Evolutionary conservation across 2,888 invertebrate species (phyloP), one percentile per base, ranked within the genome.

Genomic region (Agrochola circellaris): DNA sequence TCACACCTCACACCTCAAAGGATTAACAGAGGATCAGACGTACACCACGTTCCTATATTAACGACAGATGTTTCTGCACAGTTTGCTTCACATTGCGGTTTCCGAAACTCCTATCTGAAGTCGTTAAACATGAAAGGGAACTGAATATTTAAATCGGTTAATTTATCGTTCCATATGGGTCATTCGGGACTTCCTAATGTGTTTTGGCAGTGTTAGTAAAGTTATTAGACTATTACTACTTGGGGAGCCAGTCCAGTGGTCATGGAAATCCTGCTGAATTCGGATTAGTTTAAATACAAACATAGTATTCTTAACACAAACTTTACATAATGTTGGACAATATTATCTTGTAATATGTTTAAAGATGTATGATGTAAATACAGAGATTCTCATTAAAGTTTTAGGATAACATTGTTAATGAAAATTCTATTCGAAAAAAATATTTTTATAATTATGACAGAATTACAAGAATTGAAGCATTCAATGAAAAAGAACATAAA

Each of bases 281-380:
- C 20, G n/a, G 20, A 20, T 69, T 30, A 76, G 42, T 76, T 76
- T 64, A 56, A 68, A 68, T 48, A 66, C 66, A n/a, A 60, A 76
- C 54, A 56, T 51, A 66, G 65, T 66, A 61, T 20, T 42, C 45
- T 45, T 70, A 1, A 48, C 2, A 51, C 38, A 15, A 76, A 51
- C 30, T 30, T 15, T 38, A 30, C 23, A 34, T 51, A n/a, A 20
- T 26, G 23, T 17, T 51, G 30, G 17, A 30, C 23, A 48, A 9
- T 38, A 42, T n/a, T 30, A 11, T 38, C 11, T 23, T 20, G 45
- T 45, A 20, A 30, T 30, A 38, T 13, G 42, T 26, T 23, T 30
- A 45, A 11, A 58, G 15, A 9, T 23, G 13, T 38, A 26, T 17
- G n/a, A n/a, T n/a, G n/a, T n/a, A n/a, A 48, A 38, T n/a, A 58